Conservation (phyloP, 2,113 vertebrate genomes). For the Grammomys surdaster region DNA sequence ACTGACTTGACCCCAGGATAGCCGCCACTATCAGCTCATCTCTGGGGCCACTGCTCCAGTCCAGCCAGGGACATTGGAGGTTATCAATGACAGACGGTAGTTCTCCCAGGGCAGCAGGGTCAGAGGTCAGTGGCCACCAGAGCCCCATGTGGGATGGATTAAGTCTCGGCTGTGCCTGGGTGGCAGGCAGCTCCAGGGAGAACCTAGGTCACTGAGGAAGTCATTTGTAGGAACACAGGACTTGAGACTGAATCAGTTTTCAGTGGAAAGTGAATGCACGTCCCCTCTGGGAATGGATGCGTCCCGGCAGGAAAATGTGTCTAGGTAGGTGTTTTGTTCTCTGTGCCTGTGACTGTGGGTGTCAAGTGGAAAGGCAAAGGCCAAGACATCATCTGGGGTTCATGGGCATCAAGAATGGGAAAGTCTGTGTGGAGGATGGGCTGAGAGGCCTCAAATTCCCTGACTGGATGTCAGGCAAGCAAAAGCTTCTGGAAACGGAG, state of each 20-base stretch:
- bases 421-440: background rate
- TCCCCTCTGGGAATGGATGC: background rate
- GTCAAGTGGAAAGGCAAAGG: too few relatives aligned
- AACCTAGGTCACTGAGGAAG: slow-evolving; percentile 64
- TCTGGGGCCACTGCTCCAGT: background rate
- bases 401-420: rapidly evolving
- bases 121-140: slow-evolving; percentile 84
- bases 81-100: slow-evolving; percentile 87
- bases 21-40: slow-evolving; percentile 64
- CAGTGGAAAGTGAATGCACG: background rate
- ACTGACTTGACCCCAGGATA: slow-evolving; percentile 12
- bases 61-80: slow-evolving; percentile 80
- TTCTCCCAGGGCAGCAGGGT: slow-evolving; percentile 84
- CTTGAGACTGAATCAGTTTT: background rate
- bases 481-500: background rate
- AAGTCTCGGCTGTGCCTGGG: slow-evolving; percentile 83
- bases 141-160: slow-evolving; percentile 86
- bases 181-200: slow-evolving; percentile 65
- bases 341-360: background rate
- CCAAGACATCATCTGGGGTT: background rate
- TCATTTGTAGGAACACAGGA: background rate
- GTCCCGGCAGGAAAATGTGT: background rate
- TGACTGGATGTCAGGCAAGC: background rate
- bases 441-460: background rate
- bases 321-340: too few relatives aligned